phyloP scores from a whole-genome alignment of 1,140 invertebrate genomes.

The Akabosia matsudoensis region DNA sequence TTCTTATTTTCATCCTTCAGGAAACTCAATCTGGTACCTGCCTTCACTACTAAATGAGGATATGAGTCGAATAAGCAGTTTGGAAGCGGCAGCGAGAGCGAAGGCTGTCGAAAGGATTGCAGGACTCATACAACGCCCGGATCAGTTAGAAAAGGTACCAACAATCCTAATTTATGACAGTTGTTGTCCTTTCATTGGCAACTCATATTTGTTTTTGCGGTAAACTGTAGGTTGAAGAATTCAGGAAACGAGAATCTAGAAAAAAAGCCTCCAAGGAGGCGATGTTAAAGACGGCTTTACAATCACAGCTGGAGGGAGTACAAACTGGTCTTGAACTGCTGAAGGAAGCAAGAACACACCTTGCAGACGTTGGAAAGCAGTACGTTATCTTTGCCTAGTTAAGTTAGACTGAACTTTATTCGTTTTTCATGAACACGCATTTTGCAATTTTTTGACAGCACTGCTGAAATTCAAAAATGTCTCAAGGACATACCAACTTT shows the following conservation, averaged over 20 bases:
- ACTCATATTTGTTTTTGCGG: constrained; percentile 22
- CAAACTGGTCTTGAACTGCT: constrained; percentile 88
- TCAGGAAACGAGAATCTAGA: constrained; percentile 71
- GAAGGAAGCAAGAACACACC: constrained; percentile 75
- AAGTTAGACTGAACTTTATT: neutral
- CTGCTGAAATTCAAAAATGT: constrained; percentile 61
- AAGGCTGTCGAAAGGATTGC: constrained; percentile 86
- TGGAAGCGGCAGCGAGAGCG: constrained; percentile 78
- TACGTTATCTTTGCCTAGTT: constrained; percentile 51
- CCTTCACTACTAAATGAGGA: neutral
- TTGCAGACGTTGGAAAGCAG: constrained; percentile 69
- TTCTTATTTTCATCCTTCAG: neutral
- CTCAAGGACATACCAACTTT: constrained; percentile 68
- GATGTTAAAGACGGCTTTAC: constrained; percentile 96
- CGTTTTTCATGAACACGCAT: constrained; percentile 30
- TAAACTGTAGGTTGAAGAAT: constrained; percentile 73
- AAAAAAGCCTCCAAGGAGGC: constrained; percentile 95
- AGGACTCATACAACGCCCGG: constrained; percentile 88
- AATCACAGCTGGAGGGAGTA: constrained; percentile 95
- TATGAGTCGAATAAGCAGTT: constrained; percentile 49
- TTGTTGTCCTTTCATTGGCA: neutral
- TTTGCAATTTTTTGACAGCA: constrained; percentile 51
- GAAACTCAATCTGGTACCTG: constrained; percentile 5
- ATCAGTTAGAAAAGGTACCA: constrained; percentile 88
- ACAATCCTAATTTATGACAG: neutral